These are phyloP conservation scores for Cheiracanthium punctorium DNA, from an alignment of 2,888 invertebrate species.

Conservation along the genomic window DNA sequence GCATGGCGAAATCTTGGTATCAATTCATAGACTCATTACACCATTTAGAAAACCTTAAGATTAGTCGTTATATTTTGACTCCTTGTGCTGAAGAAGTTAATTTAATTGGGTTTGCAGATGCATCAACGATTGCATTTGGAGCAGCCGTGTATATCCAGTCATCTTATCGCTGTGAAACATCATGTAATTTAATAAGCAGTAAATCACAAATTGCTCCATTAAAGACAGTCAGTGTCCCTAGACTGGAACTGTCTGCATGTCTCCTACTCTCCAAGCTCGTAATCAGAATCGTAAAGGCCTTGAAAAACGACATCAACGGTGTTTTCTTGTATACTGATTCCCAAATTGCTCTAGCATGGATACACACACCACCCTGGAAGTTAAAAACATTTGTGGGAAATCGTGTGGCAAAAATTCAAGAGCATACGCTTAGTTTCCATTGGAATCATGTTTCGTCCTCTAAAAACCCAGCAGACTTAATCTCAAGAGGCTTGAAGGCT, in stretches of 20 bases:
- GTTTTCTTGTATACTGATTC: not conserved
- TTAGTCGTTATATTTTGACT: not conserved
- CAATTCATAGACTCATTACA: not conserved
- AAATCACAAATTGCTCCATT: constrained; percentile 72
- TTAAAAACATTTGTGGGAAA: constrained; percentile 21
- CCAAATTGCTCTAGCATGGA: constrained; percentile 25
- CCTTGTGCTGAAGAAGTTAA: not conserved
- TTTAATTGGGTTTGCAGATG: constrained; percentile 13
- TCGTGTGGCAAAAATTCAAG: constrained; percentile 3
- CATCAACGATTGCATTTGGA: constrained; percentile 16
- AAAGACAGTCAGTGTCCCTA: constrained; percentile 71
- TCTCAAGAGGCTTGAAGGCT: not conserved
- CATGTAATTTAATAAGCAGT: constrained; percentile 37
- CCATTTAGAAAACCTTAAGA: not conserved
- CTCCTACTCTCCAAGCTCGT: constrained; percentile 16
- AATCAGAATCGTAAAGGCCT: not conserved
- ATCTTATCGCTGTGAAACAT: not conserved
- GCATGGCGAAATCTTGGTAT: not conserved
- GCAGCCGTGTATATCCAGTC: not conserved
- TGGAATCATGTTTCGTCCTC: constrained; percentile 11
- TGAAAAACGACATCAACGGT: not conserved
- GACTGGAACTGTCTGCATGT: constrained; percentile 71
- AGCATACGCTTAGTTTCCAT: not conserved
- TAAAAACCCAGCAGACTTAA: not conserved
- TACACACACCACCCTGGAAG: not conserved